These are phyloP conservation scores for Rhagologus leucostigma DNA, from an alignment of 2,113 vertebrate species.

Conservation along the genomic window DNA sequence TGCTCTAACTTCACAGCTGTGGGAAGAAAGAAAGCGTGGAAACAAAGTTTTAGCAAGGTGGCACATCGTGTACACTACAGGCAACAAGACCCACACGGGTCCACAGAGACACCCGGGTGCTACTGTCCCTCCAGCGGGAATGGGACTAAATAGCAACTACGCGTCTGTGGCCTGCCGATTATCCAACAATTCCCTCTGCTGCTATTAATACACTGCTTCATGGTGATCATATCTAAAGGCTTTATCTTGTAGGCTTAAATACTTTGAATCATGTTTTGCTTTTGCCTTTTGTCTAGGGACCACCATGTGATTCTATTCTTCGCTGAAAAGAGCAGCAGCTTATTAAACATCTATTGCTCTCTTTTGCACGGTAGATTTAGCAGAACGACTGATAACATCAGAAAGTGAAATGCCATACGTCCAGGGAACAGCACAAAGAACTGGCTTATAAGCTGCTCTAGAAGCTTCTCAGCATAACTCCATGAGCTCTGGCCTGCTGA, in stretches of 20 bases:
- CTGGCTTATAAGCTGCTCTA: background rate
- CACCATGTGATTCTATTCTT: background rate
- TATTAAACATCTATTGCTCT: background rate
- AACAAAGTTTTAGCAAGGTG: background rate
- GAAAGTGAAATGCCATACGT: background rate
- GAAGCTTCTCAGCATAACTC: background rate
- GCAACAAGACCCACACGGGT: background rate
- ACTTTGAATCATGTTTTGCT: background rate
- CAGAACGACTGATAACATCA: background rate
- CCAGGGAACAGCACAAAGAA: background rate
- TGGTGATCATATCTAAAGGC: background rate
- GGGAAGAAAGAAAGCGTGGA: background rate
- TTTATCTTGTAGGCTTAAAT: background rate
- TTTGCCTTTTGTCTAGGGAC: background rate
- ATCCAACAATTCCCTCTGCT: background rate
- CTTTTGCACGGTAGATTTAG: background rate
- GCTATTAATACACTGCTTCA: background rate
- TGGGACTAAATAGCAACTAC: background rate
- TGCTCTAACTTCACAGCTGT: conserved; percentile 92
- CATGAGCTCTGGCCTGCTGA: background rate
- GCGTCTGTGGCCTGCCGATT: background rate
- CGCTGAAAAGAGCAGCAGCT: background rate
- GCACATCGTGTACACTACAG: background rate
- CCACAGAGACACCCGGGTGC: background rate
- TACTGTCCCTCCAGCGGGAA: background rate